Base-by-base conservation (phyloP, 2,113 vertebrate species). In the Prochilodus magdalenae region DNA sequence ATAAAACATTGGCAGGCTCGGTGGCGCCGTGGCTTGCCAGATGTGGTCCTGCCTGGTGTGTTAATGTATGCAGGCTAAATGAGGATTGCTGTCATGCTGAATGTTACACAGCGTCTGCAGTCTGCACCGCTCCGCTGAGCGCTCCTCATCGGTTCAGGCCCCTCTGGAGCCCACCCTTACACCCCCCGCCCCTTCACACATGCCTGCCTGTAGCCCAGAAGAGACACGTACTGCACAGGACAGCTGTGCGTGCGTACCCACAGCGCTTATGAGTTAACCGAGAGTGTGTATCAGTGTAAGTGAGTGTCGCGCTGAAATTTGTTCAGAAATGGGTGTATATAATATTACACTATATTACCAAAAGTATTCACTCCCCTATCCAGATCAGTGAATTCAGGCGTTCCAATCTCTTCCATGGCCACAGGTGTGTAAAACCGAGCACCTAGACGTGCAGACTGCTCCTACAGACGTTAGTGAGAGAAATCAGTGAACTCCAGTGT, bases 41-140 rank as follows among this genome's bases (percentile, higher is more conserved):
- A 93, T 94, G 92, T 89, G 90, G 90, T 92, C 90, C 90, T 90
- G 91, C 91, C 91, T 92, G 91, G 88, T 83, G 86, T 86, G 90
- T 84, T 93, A 93, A 93, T 93, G 91, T 91, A 91, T 93, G 90
- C 90, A 90, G 90, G 88, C 89, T 92, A 93, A 93, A 93, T 92
- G 91, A 93, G 90, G 86, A 90, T 89, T 83, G 89, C 92, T 92
- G 89, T 92, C 90, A 88, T 83, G 83, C 88, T 88, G 88, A 93
- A 93, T 93, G 89, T 87, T 88, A 91, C 89, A 87, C 83, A 87
- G 84, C 79, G 55, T 74, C 86, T 92, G 83, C 83, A 87, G 90
- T 88, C 75, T 89, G 87, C 86, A 89, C 85, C 87, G 87, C 76
- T 69, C 81, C 88, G 89, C 83, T 84, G 85, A 85, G 89, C 87